Conservation (phyloP, 2,888 invertebrate genomes). For the Antheraea yamamai region DNA sequence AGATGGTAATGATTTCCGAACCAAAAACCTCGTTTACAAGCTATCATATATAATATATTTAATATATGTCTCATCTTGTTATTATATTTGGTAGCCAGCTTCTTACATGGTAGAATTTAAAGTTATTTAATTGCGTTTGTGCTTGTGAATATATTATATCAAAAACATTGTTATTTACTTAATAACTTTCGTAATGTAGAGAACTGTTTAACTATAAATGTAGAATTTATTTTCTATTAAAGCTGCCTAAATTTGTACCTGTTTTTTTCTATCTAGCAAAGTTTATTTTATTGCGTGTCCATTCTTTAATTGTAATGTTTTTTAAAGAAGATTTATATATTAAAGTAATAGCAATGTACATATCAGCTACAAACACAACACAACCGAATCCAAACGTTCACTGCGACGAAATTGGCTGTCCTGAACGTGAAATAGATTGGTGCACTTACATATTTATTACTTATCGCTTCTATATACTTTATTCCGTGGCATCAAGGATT, state of each 20-base stretch:
- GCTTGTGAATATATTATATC: too few species aligned
- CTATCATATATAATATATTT: too few species aligned
- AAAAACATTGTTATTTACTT: not conserved
- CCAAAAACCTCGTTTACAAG: too few species aligned
- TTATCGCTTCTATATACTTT: slow-evolving; percentile 26
- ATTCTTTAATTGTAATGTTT: not conserved
- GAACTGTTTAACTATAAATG: not conserved
- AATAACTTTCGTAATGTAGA: not conserved
- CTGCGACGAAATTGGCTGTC: slow-evolving; percentile 65
- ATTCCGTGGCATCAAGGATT: slow-evolving; percentile 26
- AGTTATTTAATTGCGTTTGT: not conserved
- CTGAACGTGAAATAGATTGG: slow-evolving; percentile 58
- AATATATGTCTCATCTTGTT: not conserved
- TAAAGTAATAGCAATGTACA: not conserved
- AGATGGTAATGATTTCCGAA: not conserved
- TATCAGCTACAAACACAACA: slow-evolving; percentile 7
- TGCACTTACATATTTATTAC: slow-evolving; percentile 40
- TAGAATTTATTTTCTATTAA: not conserved
- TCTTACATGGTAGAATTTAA: not conserved
- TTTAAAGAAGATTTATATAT: not conserved
- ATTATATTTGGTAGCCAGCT: not conserved
- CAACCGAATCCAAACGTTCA: slow-evolving; percentile 41
- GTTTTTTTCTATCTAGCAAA: not conserved
- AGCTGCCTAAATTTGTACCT: not conserved
- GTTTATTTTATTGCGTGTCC: not conserved